Percentiles rank a stretch among this genome's conserved stretches.
Conservation (phyloP, 1,140 invertebrate genomes). For the Cydia pomonella region DNA sequence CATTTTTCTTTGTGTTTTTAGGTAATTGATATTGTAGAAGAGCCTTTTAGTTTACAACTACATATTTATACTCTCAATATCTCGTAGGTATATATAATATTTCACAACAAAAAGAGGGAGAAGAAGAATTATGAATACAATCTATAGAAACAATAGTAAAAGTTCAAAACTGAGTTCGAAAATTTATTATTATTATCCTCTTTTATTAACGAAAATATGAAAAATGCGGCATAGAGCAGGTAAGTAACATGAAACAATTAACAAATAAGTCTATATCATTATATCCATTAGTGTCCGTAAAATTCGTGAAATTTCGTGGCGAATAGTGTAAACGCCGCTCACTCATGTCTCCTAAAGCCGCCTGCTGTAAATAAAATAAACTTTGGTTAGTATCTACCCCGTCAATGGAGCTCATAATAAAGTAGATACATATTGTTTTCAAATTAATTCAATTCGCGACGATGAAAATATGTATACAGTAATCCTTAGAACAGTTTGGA, state of each 20-base stretch:
- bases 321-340: not conserved
- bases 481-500: no score
- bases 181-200: no score
- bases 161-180: no score
- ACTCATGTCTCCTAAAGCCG: not conserved
- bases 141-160: no score
- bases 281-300: not conserved
- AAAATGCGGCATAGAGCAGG: not conserved
- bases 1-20: not conserved
- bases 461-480: no score
- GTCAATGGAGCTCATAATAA: not conserved
- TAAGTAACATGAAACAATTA: not conserved
- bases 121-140: no score
- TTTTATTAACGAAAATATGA: not conserved
- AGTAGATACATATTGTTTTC: no score
- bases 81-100: not conserved
- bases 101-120: no score
- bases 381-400: not conserved
- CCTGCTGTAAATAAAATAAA: slow-evolving; percentile 7
- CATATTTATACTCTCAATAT: not conserved
- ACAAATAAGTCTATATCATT: not conserved
- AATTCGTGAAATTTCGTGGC: not conserved
- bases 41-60: not conserved
- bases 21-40: not conserved
- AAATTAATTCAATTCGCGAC: no score